Percentiles rank a stretch among this genome's conserved stretches.
Evolutionary conservation across 2,113 vertebrate species (phyloP).

Genomic region (Polypterus bichir): DNA sequence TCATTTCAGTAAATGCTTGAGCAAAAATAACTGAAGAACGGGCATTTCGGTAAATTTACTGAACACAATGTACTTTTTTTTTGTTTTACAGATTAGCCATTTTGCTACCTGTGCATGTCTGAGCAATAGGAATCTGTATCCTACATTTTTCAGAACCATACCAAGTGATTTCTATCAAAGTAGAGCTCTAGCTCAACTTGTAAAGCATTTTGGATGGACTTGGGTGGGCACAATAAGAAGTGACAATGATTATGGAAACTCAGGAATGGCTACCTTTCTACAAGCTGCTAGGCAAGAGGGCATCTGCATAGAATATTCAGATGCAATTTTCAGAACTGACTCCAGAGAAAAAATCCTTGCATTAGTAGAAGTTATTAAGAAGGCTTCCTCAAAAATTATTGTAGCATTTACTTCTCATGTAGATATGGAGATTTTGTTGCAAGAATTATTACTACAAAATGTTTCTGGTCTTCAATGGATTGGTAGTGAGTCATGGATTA

Average conservation of each 20-base stretch:
- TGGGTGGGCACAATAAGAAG: conserved; percentile 5
- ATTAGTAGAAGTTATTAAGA: background rate
- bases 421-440: background rate
- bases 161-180: conserved; percentile 8
- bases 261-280: conserved; percentile 1
- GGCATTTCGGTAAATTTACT: too few species aligned
- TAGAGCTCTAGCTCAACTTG: conserved; percentile 8
- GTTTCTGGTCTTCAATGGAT: background rate
- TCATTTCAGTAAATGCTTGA: too few species aligned
- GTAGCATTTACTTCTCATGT: background rate
- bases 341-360: background rate
- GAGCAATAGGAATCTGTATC: conserved; percentile 4
- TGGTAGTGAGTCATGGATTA: conserved; percentile 3
- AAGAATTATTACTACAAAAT: background rate
- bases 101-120: background rate
- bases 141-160: conserved; percentile 7
- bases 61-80: background rate
- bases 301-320: conserved; percentile 3
- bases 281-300: conserved; percentile 1
- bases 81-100: conserved; percentile 3
- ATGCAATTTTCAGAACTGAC: background rate
- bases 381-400: background rate
- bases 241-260: conserved; percentile 12
- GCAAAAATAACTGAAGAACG: too few species aligned
- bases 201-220: conserved; percentile 13